Evolutionary conservation across 53 echinoderm and acorn worm genomes (phyloP), one percentile per base, ranked within the genome.

Genomic region (Astropecten irregularis): DNA sequence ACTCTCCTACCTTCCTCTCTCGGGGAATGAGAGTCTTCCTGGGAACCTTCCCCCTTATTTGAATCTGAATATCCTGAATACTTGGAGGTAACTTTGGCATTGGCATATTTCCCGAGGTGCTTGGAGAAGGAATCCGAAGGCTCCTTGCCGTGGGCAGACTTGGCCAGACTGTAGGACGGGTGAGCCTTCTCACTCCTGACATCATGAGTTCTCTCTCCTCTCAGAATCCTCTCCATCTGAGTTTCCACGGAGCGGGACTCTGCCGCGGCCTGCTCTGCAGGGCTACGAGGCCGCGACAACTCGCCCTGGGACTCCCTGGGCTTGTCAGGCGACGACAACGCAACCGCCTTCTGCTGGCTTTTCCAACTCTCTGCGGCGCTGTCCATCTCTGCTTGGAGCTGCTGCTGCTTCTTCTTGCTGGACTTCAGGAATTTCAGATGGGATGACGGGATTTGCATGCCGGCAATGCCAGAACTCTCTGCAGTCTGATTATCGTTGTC

Each of bases 301-400:
- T 38, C 88, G 87, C 27, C 65, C 61, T 4, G 88, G 85, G 23
- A 85, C 76, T 40, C 95, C 92, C 1, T 88, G 73, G 85, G 90
- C 30, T 49, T 8, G 81, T 90, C 34, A 88, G 42, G 42, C 11
- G 42, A 11, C 6, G 42, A 42, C 42, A 8, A 11, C 6, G 42
- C 6, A 6, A 8, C 6, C 2, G 21, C 79, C 46, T 22, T 79
- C 46, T 57, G 74, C 50, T 52, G 71, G 71, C 52, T 50, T 50
- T 31, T 42, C 74, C 79, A 79, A 14, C 21, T 62, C 46, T 61
- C 79, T n/a, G 46, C 21, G 30, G 15, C 29, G 19, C 13, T 61
- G 6, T 60, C 61, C 79, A 47, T 79, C 11, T 62, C 79, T 0
- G 31, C 19, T 30, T 62, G 61, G 19, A 61, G 79, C 48, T 79